These are phyloP conservation scores for Nymphicus hollandicus DNA, from an alignment of 2,113 vertebrate genomes.

Conservation along the genomic window DNA sequence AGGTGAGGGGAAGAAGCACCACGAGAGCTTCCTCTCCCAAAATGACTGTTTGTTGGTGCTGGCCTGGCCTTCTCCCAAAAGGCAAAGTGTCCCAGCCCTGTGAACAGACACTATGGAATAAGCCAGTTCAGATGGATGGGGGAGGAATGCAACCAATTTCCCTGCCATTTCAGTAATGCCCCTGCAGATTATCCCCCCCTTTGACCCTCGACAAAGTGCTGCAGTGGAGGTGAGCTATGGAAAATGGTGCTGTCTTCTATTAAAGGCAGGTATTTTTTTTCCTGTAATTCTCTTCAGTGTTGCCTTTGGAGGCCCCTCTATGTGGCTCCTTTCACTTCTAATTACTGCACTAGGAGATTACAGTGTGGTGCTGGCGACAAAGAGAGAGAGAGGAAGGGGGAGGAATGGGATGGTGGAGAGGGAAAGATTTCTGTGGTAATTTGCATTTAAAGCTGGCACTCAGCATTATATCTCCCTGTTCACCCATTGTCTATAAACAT, in stretches of 20 bases:
- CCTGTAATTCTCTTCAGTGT: constrained; percentile 58
- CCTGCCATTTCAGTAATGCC: constrained; percentile 9
- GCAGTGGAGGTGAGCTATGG: constrained; percentile 2
- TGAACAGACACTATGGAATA: not conserved
- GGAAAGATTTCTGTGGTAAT: constrained; percentile 66
- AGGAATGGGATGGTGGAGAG: constrained; percentile 64
- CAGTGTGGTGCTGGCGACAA: constrained; percentile 59
- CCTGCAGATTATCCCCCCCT: constrained; percentile 10
- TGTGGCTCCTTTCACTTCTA: constrained; percentile 69
- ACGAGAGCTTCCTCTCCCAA: not conserved
- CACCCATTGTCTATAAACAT: constrained; percentile 77
- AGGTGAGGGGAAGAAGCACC: not conserved
- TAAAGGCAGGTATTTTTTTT: constrained; percentile 62
- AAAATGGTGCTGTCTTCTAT: constrained; percentile 45
- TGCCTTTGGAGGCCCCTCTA: constrained; percentile 61
- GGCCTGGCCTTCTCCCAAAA: not conserved
- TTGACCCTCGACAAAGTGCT: constrained; percentile 2
- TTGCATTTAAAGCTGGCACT: constrained; percentile 76
- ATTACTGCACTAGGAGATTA: constrained; percentile 69
- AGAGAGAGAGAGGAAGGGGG: constrained; percentile 49
- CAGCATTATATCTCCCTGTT: constrained; percentile 76
- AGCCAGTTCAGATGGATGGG: not conserved
- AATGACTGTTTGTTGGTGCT: not conserved
- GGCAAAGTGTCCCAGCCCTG: not conserved
- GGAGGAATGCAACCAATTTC: not conserved